A percentile compares a stretch with the other conserved stretches of the same genome.
Evolutionary conservation across 1,140 invertebrate species (phyloP).

Genomic region (Procambarus virginalis): DNA sequence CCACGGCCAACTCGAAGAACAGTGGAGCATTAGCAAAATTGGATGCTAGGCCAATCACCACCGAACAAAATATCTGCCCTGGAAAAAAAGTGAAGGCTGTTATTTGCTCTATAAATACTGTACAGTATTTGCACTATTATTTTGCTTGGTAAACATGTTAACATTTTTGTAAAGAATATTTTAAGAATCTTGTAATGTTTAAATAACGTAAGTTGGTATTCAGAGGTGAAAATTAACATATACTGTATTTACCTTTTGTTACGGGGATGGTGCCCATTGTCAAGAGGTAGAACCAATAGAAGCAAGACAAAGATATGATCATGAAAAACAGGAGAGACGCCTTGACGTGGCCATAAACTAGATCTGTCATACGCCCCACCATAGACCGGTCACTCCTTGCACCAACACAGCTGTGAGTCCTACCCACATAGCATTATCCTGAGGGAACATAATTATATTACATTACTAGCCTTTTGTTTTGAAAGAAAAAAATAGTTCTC

Average conservation of each 20-base stretch:
- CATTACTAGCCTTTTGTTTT: too few relatives aligned
- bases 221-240: too few relatives aligned
- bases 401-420: slow-evolving; percentile 7
- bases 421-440: slow-evolving; percentile 47
- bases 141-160: too few relatives aligned
- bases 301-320: not conserved
- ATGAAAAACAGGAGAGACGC: slow-evolving; percentile 35
- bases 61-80: slow-evolving; percentile 43
- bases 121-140: too few relatives aligned
- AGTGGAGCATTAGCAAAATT: slow-evolving; percentile 31
- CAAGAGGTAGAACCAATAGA: slow-evolving; percentile 55
- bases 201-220: too few relatives aligned
- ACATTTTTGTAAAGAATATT: too few relatives aligned
- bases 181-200: too few relatives aligned
- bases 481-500: too few relatives aligned
- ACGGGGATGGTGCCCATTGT: slow-evolving; percentile 31
- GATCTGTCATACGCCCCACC: slow-evolving; percentile 34
- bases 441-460: not conserved
- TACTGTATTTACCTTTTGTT: slow-evolving; percentile 24
- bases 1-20: slow-evolving; percentile 46
- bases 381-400: not conserved
- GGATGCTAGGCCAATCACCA: slow-evolving; percentile 10
- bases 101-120: too few relatives aligned
- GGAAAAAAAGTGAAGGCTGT: too few relatives aligned
- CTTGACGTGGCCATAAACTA: slow-evolving; percentile 43